Evolutionary conservation across 2,113 vertebrate species (phyloP).

Genomic region (Hiodon alosoides): DNA sequence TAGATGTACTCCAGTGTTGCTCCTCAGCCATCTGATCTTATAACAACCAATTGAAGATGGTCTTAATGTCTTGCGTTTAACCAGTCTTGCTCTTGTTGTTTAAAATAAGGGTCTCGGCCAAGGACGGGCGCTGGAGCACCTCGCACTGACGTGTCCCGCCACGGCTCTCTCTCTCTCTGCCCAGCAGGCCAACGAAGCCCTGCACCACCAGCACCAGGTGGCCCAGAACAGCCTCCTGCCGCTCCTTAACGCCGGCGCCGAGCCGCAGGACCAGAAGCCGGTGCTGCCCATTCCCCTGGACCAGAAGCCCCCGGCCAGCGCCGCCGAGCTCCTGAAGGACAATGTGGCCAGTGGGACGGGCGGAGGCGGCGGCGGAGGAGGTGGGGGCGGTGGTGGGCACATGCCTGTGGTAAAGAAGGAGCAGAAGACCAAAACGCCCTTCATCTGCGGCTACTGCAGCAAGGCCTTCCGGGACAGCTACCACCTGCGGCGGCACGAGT

Average conservation of each 20-base stretch:
- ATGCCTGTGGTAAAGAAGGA: constrained; percentile 93
- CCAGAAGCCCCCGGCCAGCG: constrained; percentile 82
- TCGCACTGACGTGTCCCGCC: too few species aligned
- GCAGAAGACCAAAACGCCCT: constrained; percentile 92
- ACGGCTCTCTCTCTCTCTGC: constrained; percentile 35
- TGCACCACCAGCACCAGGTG: constrained; percentile 98
- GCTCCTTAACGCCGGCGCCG: constrained; percentile 84
- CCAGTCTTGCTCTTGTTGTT: too few species aligned
- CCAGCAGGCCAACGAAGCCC: constrained; percentile 93
- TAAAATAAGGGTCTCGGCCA: too few species aligned
- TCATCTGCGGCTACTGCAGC: constrained; percentile 97
- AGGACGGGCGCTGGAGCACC: too few species aligned
- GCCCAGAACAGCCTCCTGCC: constrained; percentile 95
- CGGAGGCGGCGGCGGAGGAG: constrained; percentile 48
- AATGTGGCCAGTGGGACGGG: constrained; percentile 48
- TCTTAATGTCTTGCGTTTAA: too few species aligned
- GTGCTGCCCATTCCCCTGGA: constrained; percentile 90
- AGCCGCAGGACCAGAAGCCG: constrained; percentile 93
- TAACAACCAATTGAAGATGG: too few species aligned
- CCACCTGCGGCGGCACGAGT: constrained; percentile 95
- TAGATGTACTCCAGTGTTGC: too few species aligned
- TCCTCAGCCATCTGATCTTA: too few species aligned
- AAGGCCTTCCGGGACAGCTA: constrained; percentile 99
- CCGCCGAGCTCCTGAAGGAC: constrained; percentile 90
- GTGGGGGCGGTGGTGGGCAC: constrained; percentile 34